Conservation (phyloP, 1,140 invertebrate species). For the Scaptodrosophila lebanonensis region DNA sequence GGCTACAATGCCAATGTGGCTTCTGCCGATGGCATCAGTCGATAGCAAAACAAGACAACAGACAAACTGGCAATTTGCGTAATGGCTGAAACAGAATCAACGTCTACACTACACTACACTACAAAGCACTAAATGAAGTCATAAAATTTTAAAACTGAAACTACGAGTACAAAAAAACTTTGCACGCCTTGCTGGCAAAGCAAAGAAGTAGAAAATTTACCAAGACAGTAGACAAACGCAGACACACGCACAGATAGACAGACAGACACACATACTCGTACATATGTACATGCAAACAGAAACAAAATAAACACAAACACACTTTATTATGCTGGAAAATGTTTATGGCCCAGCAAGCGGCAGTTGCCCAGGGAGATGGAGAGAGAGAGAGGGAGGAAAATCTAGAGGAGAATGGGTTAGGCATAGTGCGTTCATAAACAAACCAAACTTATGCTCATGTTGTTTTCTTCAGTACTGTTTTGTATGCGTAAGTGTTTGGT, state of each 20-base stretch:
- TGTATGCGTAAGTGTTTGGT: slow-evolving; percentile 12
- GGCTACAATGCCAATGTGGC: too few relatives aligned
- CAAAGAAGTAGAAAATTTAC: slow-evolving; percentile 29
- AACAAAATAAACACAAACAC: slow-evolving; percentile 55
- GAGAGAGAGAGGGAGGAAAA: not conserved
- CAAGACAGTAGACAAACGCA: not conserved
- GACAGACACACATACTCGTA: too few relatives aligned
- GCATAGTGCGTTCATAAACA: slow-evolving; percentile 26
- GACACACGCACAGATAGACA: too few relatives aligned
- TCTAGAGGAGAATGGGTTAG: not conserved
- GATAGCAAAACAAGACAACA: slow-evolving; percentile 31
- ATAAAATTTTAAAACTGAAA: slow-evolving; percentile 58
- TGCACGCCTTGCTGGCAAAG: too few relatives aligned
- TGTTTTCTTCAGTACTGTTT: slow-evolving; percentile 24
- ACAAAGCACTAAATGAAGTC: slow-evolving; percentile 51
- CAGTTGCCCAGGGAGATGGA: slow-evolving; percentile 9
- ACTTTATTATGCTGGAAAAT: slow-evolving; percentile 64
- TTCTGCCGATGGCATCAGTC: slow-evolving; percentile 38
- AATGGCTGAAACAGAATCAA: slow-evolving; percentile 50
- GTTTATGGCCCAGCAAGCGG: slow-evolving; percentile 38
- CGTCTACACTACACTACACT: slow-evolving; percentile 20
- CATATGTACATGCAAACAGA: slow-evolving; percentile 15
- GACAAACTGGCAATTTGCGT: slow-evolving; percentile 52
- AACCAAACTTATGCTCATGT: slow-evolving; percentile 51
- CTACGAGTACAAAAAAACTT: slow-evolving; percentile 1